Evolutionary conservation across 2,888 invertebrate genomes (phyloP).

Genomic region (Lepeophtheirus nordmannii): DNA sequence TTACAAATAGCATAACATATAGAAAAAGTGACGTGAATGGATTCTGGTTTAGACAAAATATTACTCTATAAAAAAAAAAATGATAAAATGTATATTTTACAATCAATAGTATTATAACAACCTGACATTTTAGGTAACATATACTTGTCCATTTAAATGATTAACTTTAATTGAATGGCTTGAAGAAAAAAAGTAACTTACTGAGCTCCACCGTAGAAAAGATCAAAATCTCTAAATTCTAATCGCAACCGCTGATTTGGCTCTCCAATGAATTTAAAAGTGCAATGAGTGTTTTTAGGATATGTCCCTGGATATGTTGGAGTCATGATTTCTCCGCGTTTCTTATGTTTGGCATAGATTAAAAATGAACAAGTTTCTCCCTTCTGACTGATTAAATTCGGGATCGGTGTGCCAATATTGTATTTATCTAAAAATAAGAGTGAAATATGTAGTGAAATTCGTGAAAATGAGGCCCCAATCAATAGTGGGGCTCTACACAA

Average conservation of each 20-base stretch:
- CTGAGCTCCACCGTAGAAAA: constrained; percentile 97
- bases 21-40: too few relatives aligned
- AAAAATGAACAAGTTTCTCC: constrained; percentile 48
- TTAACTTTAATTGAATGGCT: not conserved
- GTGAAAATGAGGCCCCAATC: too few relatives aligned
- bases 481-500: too few relatives aligned
- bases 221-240: constrained; percentile 93
- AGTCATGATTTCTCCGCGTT: constrained; percentile 73
- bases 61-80: too few relatives aligned
- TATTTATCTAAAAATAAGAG: constrained; percentile 46
- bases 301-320: constrained; percentile 98
- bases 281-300: constrained; percentile 85
- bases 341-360: constrained; percentile 43
- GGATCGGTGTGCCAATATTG: constrained; percentile 74
- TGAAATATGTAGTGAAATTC: not conserved
- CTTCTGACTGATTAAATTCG: constrained; percentile 44
- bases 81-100: not conserved
- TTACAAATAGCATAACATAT: too few relatives aligned
- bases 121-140: not conserved
- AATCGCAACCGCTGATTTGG: constrained; percentile 78
- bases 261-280: constrained; percentile 79
- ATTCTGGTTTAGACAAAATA: too few relatives aligned
- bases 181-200: constrained; percentile 43
- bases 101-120: not conserved
- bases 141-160: not conserved